Evolutionary conservation across 2,113 vertebrate species (phyloP).

Genomic region (Cephalopterus ornatus): DNA sequence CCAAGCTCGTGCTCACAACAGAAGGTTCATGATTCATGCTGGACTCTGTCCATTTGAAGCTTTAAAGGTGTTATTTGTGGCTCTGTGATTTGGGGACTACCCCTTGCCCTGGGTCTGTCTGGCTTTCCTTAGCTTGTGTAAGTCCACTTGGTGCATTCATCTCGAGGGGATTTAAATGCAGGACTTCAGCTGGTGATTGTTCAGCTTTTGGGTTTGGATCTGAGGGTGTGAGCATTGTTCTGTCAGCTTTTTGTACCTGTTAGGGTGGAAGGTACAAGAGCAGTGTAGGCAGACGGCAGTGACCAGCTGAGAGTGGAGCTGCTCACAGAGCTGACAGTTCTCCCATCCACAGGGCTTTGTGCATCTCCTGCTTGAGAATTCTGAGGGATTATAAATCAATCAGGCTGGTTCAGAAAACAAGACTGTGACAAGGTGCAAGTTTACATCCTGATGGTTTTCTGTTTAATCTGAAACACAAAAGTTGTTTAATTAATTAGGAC

Average conservation of each 20-base stretch:
- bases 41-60: not conserved
- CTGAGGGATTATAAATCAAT: constrained; percentile 44
- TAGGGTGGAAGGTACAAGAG: not conserved
- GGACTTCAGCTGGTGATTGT: not conserved
- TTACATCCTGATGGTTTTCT: constrained; percentile 46
- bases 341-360: not conserved
- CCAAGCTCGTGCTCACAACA: not conserved
- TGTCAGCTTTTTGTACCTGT: not conserved
- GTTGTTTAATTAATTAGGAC: constrained; percentile 61
- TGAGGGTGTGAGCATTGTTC: not conserved
- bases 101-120: not conserved
- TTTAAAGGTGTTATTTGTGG: fast-evolving
- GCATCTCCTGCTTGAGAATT: not conserved
- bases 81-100: not conserved
- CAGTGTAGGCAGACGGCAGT: not conserved
- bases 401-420: constrained; percentile 25
- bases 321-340: not conserved
- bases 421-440: constrained; percentile 32
- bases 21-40: not conserved
- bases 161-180: not conserved
- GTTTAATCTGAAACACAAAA: constrained; percentile 40
- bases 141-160: not conserved
- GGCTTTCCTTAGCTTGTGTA: not conserved
- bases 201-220: not conserved
- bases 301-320: not conserved